phyloP scores from a whole-genome alignment of 1,140 invertebrate genomes.

The Euwallacea similis region DNA sequence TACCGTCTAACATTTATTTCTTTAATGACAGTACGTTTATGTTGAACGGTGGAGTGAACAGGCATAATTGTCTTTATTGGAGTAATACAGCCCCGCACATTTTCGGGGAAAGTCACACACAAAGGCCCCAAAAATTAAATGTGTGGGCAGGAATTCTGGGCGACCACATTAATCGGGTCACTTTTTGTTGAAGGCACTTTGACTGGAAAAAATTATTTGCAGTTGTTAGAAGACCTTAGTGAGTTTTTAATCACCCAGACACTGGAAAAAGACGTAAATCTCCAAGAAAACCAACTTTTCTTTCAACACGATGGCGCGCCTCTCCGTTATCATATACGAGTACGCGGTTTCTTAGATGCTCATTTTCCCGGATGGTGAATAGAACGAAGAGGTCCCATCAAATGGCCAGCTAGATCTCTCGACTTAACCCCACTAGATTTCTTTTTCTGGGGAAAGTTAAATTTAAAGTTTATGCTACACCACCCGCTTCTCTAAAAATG shows the following conservation, averaged over 20 bases:
- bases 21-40: background rate
- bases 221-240: too few species aligned
- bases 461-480: background rate
- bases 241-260: too few species aligned
- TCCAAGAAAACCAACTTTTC: too few species aligned
- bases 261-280: too few species aligned
- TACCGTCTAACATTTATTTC: background rate
- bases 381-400: background rate
- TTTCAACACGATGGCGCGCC: background rate
- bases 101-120: too few species aligned
- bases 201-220: too few species aligned
- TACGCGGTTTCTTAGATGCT: background rate
- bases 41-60: background rate
- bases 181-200: too few species aligned
- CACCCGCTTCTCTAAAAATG: background rate
- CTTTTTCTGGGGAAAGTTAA: background rate
- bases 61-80: background rate
- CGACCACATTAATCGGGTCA: too few species aligned
- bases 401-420: background rate
- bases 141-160: too few species aligned
- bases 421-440: constrained; percentile 2
- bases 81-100: too few species aligned
- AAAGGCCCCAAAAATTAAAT: too few species aligned
- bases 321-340: background rate
- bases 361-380: background rate